Conservation (phyloP, 2,797 vertebrate species). For the Ciconia nigra region DNA sequence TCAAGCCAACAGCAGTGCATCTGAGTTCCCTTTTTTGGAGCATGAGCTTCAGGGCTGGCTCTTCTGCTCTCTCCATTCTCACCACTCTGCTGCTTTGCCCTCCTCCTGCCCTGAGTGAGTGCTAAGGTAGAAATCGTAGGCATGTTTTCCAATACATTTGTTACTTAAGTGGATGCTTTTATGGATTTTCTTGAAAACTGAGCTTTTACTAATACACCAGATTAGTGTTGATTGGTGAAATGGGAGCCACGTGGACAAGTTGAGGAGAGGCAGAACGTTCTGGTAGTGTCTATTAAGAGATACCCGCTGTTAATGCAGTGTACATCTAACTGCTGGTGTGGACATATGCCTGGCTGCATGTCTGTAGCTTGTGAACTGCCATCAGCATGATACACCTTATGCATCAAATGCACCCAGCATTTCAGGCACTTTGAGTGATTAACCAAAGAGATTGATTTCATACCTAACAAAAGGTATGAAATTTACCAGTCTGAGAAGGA, state of each 20-base stretch:
- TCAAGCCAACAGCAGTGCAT: background rate
- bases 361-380: background rate
- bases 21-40: background rate
- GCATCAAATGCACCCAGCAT: background rate
- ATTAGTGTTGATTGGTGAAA: conserved; percentile 35
- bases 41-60: background rate
- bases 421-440: background rate
- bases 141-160: background rate
- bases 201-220: conserved; percentile 18
- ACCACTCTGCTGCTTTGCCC: background rate
- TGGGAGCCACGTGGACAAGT: background rate
- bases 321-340: background rate
- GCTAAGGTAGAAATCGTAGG: background rate
- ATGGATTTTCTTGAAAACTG: conserved; percentile 53
- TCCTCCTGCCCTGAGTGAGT: background rate
- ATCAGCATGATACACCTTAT: background rate
- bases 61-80: background rate
- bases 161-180: conserved; percentile 1
- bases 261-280: background rate
- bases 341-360: background rate
- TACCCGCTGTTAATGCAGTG: background rate
- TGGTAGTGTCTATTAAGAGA: background rate
- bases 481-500: background rate
- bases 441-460: background rate
- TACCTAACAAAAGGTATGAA: background rate